Base-by-base conservation (phyloP, 1,140 invertebrate genomes). In the Fopius arisanus region DNA sequence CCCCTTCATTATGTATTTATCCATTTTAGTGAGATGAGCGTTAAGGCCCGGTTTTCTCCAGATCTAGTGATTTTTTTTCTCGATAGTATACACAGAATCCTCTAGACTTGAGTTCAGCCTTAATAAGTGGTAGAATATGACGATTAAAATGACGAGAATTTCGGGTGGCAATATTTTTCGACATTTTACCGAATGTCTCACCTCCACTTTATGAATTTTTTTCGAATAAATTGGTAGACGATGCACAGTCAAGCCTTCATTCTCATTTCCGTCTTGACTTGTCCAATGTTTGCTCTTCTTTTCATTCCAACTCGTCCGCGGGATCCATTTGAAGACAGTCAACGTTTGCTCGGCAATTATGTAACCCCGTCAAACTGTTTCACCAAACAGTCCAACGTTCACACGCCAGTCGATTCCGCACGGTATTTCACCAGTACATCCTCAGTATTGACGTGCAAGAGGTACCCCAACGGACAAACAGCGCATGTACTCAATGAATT, bases 331-430 rank as follows among this genome's bases (percentile, higher is more conserved):
- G 77, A 80, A 81, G 82, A 83, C 82, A 83, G 83, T 83, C 83
- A 84, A 84, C 81, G 83, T 84, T 84, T 84, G 76, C 83, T 80
- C 75, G 76, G 78, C 77, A 84, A 84, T 84, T 84, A 84, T 84
- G 83, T 83, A 83, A 84, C 67, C 73, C 77, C 77, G 80, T 84
- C 83, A 84, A 84, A 84, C 83, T 84, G 78, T 84, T 84, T 84
- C 81, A 84, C 82, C 83, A 84, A 84, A 83, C 79, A 84, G 71
- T 26, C 68, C 48, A 71, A 70, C 76, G 81, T 84, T 84, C 82
- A 78, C 81, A 82, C 78, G 82, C 41, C 80, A 74, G 76, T 76
- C 75, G 43, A 65, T 70, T 31, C 31, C 21, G 14, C n/a, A 3
- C 43, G n/a, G 16, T 9, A 48, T 37, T 37, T 12, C 6, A 4